phyloP scores from a whole-genome alignment of 1,140 invertebrate genomes.

The Pseudomyrmex flavicornis region DNA sequence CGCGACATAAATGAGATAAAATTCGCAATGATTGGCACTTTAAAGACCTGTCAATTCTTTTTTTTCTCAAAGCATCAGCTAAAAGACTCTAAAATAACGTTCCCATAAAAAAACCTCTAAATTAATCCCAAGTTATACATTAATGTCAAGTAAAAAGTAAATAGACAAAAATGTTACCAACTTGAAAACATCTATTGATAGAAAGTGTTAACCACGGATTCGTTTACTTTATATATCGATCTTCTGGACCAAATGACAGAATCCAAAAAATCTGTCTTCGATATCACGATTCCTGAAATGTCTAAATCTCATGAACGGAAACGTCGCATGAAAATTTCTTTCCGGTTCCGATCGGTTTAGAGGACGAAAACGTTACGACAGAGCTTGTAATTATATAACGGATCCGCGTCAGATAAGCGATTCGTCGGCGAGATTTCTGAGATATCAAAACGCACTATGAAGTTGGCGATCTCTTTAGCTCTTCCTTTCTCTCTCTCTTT shows the following conservation, averaged over 20 bases:
- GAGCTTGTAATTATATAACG: slow-evolving; percentile 4
- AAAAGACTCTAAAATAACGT: no score
- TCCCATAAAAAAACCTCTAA: no score
- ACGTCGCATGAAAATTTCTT: background rate
- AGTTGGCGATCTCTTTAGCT: slow-evolving; percentile 40
- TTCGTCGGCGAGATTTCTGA: slow-evolving; percentile 46
- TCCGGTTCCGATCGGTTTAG: background rate
- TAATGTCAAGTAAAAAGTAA: no score
- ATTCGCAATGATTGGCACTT: no score
- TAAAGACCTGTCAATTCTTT: no score
- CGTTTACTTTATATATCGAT: background rate
- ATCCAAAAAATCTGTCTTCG: slow-evolving; percentile 32
- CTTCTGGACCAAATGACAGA: background rate
- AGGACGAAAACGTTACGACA: background rate
- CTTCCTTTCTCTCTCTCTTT: slow-evolving; percentile 49
- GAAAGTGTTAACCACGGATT: no score
- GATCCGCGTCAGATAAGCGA: slow-evolving; percentile 43
- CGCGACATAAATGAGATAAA: no score
- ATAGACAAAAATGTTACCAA: no score
- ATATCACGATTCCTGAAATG: slow-evolving; percentile 9
- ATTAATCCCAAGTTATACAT: no score
- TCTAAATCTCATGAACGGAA: background rate
- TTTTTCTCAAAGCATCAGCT: no score
- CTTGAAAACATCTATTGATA: no score
- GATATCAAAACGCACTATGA: slow-evolving; percentile 58